Conservation (phyloP, 2,797 vertebrate species). For the Pteronotus mesoamericanus region DNA sequence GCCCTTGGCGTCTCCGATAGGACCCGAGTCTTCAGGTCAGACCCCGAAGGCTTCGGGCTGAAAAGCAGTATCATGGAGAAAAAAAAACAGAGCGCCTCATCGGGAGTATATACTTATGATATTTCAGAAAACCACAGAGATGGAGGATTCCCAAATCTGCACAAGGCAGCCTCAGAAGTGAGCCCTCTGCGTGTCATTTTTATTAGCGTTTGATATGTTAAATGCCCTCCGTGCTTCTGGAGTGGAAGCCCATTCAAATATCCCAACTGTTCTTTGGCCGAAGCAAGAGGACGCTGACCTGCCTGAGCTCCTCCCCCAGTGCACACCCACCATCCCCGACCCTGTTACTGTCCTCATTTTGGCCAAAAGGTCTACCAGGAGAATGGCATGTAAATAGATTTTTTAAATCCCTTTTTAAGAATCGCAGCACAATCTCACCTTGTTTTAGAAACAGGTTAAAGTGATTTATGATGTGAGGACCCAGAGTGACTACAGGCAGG, state of each 20-base stretch:
- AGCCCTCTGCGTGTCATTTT: constrained; percentile 84
- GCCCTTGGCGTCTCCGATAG: constrained; percentile 93
- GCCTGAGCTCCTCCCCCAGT: not conserved
- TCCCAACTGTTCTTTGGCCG: constrained; percentile 81
- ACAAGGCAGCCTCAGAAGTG: constrained; percentile 90
- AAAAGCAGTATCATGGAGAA: constrained; percentile 84
- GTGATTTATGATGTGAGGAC: constrained; percentile 75
- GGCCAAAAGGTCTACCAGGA: constrained; percentile 76
- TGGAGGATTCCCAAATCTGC: constrained; percentile 89
- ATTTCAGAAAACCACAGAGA: constrained; percentile 87
- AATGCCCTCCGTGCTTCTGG: constrained; percentile 84
- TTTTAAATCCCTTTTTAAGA: constrained; percentile 63
- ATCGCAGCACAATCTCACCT: constrained; percentile 73
- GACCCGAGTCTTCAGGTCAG: constrained; percentile 87
- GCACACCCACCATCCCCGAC: not conserved
- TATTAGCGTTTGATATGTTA: constrained; percentile 87
- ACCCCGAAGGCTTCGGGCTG: constrained; percentile 85
- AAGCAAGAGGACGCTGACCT: constrained; percentile 68
- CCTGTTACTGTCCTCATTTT: constrained; percentile 64
- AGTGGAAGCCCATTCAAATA: constrained; percentile 82
- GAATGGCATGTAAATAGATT: not conserved
- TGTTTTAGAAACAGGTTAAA: constrained; percentile 77
- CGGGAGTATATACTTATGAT: constrained; percentile 89
- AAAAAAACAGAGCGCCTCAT: constrained; percentile 85
- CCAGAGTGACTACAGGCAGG: constrained; percentile 60